Evolutionary conservation across 2,888 invertebrate species (phyloP).

Genomic region (Dryococelus australis): DNA sequence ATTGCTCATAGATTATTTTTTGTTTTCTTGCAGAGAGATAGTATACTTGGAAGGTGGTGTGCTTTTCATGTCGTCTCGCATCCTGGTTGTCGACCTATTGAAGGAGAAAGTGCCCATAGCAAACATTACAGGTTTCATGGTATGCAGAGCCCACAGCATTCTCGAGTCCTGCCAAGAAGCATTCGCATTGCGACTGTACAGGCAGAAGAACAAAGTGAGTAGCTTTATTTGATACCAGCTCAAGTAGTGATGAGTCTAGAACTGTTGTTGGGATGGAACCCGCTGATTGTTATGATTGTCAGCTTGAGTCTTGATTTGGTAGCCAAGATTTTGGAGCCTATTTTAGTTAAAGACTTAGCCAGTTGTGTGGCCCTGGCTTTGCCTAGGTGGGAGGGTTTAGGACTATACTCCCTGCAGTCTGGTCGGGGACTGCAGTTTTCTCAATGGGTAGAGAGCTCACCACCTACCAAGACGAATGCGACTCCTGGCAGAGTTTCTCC

Average conservation of each 20-base stretch:
- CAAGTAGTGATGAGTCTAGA: not conserved
- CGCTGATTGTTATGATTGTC: not conserved
- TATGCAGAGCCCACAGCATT: constrained; percentile 87
- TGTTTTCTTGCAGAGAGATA: constrained; percentile 67
- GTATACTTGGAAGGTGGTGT: constrained; percentile 93
- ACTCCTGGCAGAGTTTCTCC: no score
- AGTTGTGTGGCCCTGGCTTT: not conserved
- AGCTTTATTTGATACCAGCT: not conserved
- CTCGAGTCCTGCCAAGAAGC: constrained; percentile 94
- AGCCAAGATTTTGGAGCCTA: no score
- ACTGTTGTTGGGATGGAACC: not conserved
- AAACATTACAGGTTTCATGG: constrained; percentile 89
- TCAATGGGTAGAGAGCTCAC: no score
- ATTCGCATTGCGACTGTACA: constrained; percentile 89
- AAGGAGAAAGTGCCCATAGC: constrained; percentile 89
- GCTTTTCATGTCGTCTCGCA: constrained; percentile 91
- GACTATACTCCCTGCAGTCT: no score
- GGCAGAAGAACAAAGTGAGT: constrained; percentile 87
- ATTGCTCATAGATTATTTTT: no score
- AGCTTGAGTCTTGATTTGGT: not conserved
- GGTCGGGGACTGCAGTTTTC: no score
- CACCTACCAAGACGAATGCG: no score
- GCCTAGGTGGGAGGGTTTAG: not conserved
- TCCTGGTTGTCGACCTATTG: constrained; percentile 94
- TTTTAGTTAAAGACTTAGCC: no score